Evolutionary conservation across 2,888 invertebrate genomes (phyloP), one percentile per base, ranked within the genome.

Genomic region (Epistrophella euchroma): DNA sequence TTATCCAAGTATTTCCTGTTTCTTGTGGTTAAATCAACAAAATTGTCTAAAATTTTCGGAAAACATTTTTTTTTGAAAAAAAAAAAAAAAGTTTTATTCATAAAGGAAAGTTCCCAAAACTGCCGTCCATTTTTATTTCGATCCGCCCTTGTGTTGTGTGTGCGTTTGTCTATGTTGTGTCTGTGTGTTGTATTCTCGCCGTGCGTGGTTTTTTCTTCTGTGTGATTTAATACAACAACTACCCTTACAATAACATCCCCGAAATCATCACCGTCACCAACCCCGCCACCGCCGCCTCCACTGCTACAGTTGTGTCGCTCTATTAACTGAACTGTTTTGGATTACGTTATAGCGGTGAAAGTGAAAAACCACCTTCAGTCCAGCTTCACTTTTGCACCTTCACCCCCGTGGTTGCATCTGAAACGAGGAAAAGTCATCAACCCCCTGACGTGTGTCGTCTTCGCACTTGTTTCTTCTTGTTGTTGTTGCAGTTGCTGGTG

Each of bases 41-140:
- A 45, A 45, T 45, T 62, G 7, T 19, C 2, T 6, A 58, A 76
- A 47, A 19, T 35, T 60, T 15, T 43, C 10, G n/a, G n/a, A 22
- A 32, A 80, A 22, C 35, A 37, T 6, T 45, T 70, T 28, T 37
- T 66, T 77, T 22, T 4, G 9, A 37, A 13, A 1, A 15, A 60
- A 17, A 68, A 17, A 62, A 74, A 62, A 40, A 47, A n/a, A n/a
- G n/a, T n/a, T n/a, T n/a, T n/a, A n/a, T n/a, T n/a, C n/a, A n/a
- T n/a, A n/a, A n/a, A n/a, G n/a, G 64, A 62, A 58, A 86, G 88
- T 90, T 90, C 90, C 89, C 4, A 89, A 90, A 90, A 89, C 88
- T 89, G 88, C 90, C 90, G 90, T 86, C 86, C 86, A 86, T 86
- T 86, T 52, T 82, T 86, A 81, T 81, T 86, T 86, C 77, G 37